phyloP scores from a whole-genome alignment of 2,888 invertebrate species.

The Germaria angustata region DNA sequence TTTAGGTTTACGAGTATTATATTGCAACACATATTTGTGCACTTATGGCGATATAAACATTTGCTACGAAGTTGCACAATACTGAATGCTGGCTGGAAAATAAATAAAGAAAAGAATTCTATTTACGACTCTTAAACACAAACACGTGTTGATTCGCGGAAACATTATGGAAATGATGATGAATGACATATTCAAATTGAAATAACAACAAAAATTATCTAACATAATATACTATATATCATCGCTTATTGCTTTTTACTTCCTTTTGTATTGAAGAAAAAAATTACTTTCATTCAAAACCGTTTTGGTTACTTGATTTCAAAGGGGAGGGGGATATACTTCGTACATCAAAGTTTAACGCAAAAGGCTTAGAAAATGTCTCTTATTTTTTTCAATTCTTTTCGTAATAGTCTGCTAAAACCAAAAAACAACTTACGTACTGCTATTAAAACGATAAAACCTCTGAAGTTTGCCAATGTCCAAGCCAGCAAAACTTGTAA shows the following conservation, averaged over 20 bases:
- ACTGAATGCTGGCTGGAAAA: background rate
- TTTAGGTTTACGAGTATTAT: background rate
- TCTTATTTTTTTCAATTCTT: background rate
- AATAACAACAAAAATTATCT: background rate
- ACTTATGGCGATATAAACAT: background rate
- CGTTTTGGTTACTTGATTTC: background rate
- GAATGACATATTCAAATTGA: background rate
- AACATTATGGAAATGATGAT: background rate
- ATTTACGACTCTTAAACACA: background rate
- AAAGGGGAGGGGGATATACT: background rate
- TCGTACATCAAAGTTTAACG: background rate
- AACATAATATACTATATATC: background rate
- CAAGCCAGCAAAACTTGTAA: slow-evolving; percentile 33
- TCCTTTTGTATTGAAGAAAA: background rate
- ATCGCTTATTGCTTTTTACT: background rate
- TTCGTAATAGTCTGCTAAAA: background rate
- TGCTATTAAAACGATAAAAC: slow-evolving; percentile 27
- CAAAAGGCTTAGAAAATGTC: background rate
- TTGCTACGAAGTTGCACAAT: background rate
- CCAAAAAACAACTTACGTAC: background rate
- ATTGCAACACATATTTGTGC: background rate
- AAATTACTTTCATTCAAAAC: background rate
- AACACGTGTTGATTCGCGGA: slow-evolving; percentile 21
- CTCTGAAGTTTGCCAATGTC: slow-evolving; percentile 17
- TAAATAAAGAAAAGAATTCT: too few species aligned